Base-by-base conservation (phyloP, 1,140 invertebrate species). In the Nilaparvata lugens region DNA sequence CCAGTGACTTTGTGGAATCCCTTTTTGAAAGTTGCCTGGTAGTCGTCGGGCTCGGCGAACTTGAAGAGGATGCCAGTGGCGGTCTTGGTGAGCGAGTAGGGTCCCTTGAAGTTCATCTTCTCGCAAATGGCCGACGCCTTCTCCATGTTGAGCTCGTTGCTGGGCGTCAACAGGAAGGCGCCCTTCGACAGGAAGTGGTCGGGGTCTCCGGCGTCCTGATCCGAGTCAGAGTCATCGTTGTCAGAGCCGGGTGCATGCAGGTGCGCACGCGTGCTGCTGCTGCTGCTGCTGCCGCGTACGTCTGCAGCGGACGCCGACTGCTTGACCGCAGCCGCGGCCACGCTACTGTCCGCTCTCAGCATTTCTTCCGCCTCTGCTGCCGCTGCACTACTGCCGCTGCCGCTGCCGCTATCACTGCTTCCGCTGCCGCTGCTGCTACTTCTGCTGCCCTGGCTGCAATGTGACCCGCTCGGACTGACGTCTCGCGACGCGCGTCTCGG, bases 61-160 rank as follows among this genome's bases (percentile, higher is more conserved):
- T 89, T 90, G 79, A 91, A 91, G 51, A 90, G 78, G 66, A 91
- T 89, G n/a, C 88, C 88, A 51, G 87, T 91, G 58, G 88, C 88
- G 1, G 88, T 91, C 77, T 88, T 90, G 43, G 88, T 89, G 65
- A 91, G 76, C 62, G 86, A 88, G 75, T 89, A 90, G 67, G 86
- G 86, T 35, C 87, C 87, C 65, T 86, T 86, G 72, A 90, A 89
- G 75, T 86, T 87, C 82, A 91, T 88, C 74, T 89, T 89, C 76
- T 91, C 88, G 72, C 87, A 89, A 65, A 91, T 89, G 65, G 85
- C 79, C n/a, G 86, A 86, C 0, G 88, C 88, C 65, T 88, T 87
- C 73, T 91, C 88, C 79, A 90, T 83, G 68, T 83, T 89, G 61
- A 91, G 76, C 68, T 89, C 88, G 73, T 89, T 85, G 56, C 87